Evolutionary conservation across 1,140 invertebrate species (phyloP).

Genomic region (Bombus soroeensis): DNA sequence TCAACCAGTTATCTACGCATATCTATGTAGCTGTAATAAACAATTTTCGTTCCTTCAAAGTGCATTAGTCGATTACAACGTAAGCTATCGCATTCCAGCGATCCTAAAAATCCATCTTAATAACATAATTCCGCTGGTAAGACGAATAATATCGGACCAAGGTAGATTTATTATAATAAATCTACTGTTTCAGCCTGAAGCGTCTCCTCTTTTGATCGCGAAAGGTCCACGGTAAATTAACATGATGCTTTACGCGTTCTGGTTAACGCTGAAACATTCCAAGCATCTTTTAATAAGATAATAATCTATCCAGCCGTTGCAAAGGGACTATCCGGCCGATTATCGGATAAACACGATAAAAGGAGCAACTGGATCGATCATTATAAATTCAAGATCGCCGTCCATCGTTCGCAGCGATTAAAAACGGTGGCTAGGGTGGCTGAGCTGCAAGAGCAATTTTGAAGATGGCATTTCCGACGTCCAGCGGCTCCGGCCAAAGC

Average conservation of each 20-base stretch:
- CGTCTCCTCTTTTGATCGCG: not conserved
- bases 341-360: not conserved
- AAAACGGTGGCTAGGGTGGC: not conserved
- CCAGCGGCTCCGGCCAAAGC: not conserved
- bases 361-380: not conserved
- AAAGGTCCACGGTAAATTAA: not conserved
- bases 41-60: not conserved
- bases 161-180: not conserved
- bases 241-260: conserved; percentile 1
- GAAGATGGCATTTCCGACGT: conserved; percentile 49
- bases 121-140: not conserved
- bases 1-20: not conserved
- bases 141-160: not conserved
- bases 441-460: conserved; percentile 36
- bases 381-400: conserved; percentile 7
- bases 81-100: not conserved
- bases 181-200: not conserved
- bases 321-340: not conserved
- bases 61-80: not conserved
- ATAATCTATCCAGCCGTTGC: not conserved
- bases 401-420: not conserved
- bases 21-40: not conserved
- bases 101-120: not conserved
- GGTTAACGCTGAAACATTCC: conserved; percentile 4
- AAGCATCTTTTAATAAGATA: conserved; percentile 4